Evolutionary conservation across 1,140 invertebrate genomes (phyloP).

Genomic region (Epicauta chinensis): DNA sequence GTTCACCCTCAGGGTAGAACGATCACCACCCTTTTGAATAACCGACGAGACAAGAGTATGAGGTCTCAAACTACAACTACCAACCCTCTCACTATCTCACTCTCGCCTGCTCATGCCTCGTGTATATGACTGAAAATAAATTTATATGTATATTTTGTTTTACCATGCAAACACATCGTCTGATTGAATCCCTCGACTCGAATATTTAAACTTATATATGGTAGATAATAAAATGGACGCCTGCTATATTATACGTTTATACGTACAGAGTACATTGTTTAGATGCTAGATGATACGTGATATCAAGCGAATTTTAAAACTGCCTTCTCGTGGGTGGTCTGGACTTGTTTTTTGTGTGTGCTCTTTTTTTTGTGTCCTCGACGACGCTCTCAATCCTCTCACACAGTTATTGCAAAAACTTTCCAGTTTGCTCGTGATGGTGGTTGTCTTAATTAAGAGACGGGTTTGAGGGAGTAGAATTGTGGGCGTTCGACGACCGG

Average conservation of each 20-base stretch:
- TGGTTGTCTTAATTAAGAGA: slow-evolving; percentile 13
- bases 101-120: neutral
- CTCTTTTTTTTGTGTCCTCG: too few species aligned
- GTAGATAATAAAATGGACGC: neutral
- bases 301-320: neutral
- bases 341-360: too few species aligned
- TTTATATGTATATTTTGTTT: slow-evolving; percentile 27
- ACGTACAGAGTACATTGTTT: too few species aligned
- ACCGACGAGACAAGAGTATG: neutral
- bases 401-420: slow-evolving; percentile 1
- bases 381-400: neutral
- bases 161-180: slow-evolving; percentile 20
- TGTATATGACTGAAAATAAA: slow-evolving; percentile 19
- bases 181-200: slow-evolving; percentile 16
- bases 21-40: slow-evolving; percentile 1
- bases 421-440: neutral
- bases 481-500: slow-evolving; percentile 3
- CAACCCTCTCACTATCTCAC: too few species aligned
- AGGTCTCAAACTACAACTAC: too few species aligned
- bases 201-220: slow-evolving; percentile 4
- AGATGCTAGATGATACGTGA: too few species aligned
- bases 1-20: neutral
- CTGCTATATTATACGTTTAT: too few species aligned
- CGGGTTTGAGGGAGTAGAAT: slow-evolving; percentile 9
- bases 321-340: too few species aligned